These are phyloP conservation scores for Stramonita haemastoma DNA, from an alignment of 2,888 invertebrate genomes.

Conservation along the genomic window DNA sequence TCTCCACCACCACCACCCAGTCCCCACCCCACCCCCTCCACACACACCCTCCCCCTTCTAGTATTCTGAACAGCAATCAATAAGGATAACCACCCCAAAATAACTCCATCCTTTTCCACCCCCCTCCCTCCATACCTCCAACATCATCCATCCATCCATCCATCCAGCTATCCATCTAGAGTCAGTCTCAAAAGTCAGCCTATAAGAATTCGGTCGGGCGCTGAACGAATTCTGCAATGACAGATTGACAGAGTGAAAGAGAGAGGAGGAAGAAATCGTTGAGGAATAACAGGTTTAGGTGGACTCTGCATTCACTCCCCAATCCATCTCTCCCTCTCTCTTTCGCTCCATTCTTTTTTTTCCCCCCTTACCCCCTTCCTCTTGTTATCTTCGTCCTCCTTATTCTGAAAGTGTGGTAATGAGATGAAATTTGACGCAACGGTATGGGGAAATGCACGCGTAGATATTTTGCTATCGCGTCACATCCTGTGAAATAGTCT, in stretches of 20 bases:
- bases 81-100: background rate
- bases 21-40: background rate
- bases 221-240: background rate
- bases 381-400: background rate
- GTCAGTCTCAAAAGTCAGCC: too few relatives aligned
- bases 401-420: too few relatives aligned
- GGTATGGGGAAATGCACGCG: too few relatives aligned
- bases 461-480: too few relatives aligned
- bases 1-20: background rate
- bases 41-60: background rate
- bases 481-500: too few relatives aligned
- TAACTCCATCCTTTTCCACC: background rate
- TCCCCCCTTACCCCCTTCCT: background rate
- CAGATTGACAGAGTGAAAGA: conserved; percentile 24
- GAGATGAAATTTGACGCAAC: too few relatives aligned
- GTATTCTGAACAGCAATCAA: background rate
- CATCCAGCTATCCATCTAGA: too few relatives aligned
- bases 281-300: background rate
- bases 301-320: background rate
- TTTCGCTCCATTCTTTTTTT: background rate
- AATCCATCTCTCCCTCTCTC: background rate
- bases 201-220: conserved; percentile 31
- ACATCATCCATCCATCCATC: too few relatives aligned
- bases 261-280: background rate
- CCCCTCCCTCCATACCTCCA: too few relatives aligned